phyloP scores from a whole-genome alignment of 2,113 vertebrate species.

The Chitala chitala region DNA sequence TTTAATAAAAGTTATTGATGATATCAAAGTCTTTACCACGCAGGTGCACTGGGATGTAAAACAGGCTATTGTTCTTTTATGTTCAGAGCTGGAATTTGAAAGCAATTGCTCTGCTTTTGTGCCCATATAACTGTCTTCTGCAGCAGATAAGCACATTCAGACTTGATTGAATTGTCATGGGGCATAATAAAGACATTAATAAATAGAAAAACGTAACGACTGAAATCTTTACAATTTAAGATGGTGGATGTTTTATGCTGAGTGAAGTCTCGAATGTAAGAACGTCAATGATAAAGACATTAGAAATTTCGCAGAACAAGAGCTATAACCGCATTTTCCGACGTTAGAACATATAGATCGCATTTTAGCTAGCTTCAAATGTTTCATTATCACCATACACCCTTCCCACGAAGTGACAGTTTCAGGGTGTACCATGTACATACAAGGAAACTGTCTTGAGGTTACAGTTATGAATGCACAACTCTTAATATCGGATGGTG shows the following conservation, averaged over 20 bases:
- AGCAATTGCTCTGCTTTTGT: too few relatives aligned
- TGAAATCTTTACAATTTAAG: too few relatives aligned
- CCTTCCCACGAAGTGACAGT: not conserved
- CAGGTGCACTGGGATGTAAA: not conserved
- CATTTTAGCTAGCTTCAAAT: not conserved
- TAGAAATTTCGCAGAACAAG: not conserved
- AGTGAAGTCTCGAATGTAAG: too few relatives aligned
- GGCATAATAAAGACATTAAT: too few relatives aligned
- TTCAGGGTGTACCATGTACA: not conserved
- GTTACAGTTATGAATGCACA: conserved; percentile 13
- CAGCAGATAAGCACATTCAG: too few relatives aligned
- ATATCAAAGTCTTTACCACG: not conserved
- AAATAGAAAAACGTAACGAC: too few relatives aligned
- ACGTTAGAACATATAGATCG: not conserved
- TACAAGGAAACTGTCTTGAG: not conserved
- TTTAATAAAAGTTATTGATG: not conserved
- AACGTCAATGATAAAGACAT: too few relatives aligned
- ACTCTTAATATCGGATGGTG: not conserved
- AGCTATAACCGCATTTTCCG: not conserved
- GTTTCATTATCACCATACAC: not conserved
- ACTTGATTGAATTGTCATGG: too few relatives aligned
- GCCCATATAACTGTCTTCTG: too few relatives aligned
- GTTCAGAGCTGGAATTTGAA: not conserved
- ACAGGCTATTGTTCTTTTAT: not conserved
- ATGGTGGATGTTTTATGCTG: too few relatives aligned